Conservation (phyloP, 2,888 invertebrate species). For the Phyllotreta cruciferae region DNA sequence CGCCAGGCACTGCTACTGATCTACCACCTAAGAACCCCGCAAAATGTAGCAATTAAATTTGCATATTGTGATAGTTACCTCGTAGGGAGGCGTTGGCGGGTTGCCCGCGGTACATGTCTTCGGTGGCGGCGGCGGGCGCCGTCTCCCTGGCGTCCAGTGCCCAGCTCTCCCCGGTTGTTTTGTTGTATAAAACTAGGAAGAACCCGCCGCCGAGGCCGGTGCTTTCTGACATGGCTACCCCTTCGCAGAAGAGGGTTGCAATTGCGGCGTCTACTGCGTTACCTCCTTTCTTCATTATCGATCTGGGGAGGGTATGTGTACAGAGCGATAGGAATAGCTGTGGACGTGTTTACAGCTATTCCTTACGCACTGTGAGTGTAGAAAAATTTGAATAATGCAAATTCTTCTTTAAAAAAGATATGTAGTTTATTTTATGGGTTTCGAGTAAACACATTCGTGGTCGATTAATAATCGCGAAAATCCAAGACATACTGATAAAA, state of each 20-base stretch:
- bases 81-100: constrained; percentile 22
- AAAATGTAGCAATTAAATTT: neutral
- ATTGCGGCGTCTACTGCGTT: constrained; percentile 86
- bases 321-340: no score
- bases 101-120: constrained; percentile 68
- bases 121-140: constrained; percentile 72
- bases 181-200: constrained; percentile 81
- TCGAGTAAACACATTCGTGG: neutral
- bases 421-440: neutral
- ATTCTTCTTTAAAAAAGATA: neutral
- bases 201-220: constrained; percentile 92
- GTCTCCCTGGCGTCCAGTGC: constrained; percentile 80
- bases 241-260: constrained; percentile 85
- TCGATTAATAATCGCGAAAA: neutral
- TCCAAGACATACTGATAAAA: neutral
- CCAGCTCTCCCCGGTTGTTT: constrained; percentile 64
- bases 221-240: constrained; percentile 81
- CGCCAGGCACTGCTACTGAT: constrained; percentile 82
- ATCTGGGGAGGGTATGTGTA: constrained; percentile 56
- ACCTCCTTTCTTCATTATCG: constrained; percentile 74
- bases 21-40: constrained; percentile 29
- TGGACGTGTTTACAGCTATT: no score
- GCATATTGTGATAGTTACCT: constrained; percentile 4
- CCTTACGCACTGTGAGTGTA: no score
- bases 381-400: neutral